phyloP scores from a whole-genome alignment of 37 sponge, comb jelly and placozoan genomes.

The Ianthella basta region DNA sequence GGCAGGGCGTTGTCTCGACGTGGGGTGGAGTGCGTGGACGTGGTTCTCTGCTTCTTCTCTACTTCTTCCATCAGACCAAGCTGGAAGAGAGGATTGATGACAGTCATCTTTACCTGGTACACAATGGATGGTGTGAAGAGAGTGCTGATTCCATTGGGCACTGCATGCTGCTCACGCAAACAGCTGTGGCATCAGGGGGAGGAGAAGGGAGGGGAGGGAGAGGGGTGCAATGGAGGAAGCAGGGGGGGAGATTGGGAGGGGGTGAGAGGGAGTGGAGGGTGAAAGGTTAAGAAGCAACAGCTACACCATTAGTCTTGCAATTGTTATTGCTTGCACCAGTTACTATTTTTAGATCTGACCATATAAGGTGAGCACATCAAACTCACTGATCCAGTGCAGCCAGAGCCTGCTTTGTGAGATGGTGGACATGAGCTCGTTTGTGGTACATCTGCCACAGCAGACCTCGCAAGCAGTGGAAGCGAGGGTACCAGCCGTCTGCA shows the following conservation, averaged over 20 bases:
- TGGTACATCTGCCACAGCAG: conserved; percentile 9
- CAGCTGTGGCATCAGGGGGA: conserved; percentile 36
- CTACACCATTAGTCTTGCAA: not conserved
- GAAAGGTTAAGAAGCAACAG: not conserved
- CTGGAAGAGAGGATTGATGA: conserved; percentile 61
- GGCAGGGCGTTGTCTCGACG: not conserved
- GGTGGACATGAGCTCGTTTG: conserved; percentile 47
- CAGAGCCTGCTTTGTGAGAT: conserved; percentile 62
- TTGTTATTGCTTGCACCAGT: not conserved
- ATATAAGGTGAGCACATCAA: not conserved
- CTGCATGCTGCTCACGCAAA: conserved; percentile 65
- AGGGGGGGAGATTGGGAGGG: not conserved
- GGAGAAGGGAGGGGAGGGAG: not conserved
- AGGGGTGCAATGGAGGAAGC: not conserved
- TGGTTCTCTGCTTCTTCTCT: not conserved
- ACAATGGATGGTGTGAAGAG: conserved; percentile 54
- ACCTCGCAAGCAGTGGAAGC: conserved; percentile 35
- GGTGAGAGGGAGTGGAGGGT: not conserved
- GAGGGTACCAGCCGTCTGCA: conserved; percentile 31
- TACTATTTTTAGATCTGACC: not conserved
- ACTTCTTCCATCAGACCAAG: not conserved
- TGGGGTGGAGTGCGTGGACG: not conserved
- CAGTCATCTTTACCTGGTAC: conserved; percentile 35
- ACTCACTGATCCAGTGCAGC: conserved; percentile 62
- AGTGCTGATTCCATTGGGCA: conserved; percentile 46